Evolutionary conservation across 1,140 invertebrate genomes (phyloP).

Genomic region (Drosophila nigrodunni): DNA sequence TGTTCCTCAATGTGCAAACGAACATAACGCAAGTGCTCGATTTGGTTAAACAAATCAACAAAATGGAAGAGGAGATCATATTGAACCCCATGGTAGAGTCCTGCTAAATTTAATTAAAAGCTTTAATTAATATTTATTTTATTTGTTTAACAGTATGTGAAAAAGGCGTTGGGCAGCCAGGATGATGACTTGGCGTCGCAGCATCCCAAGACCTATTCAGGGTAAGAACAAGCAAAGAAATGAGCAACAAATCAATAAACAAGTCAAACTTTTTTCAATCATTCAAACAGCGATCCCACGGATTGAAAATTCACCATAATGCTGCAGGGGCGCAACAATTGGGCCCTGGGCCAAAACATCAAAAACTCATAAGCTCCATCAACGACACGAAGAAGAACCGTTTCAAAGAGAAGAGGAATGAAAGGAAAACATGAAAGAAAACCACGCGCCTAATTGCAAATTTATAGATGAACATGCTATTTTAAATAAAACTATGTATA

Average conservation of each 20-base stretch:
- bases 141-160: conserved; percentile 87
- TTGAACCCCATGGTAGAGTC: conserved; percentile 91
- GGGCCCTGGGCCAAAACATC: conserved; percentile 32
- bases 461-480: conserved; percentile 77
- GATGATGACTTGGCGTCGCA: conserved; percentile 88
- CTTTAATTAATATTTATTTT: not conserved
- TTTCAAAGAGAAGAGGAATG: no score
- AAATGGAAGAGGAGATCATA: conserved; percentile 97
- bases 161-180: conserved; percentile 89
- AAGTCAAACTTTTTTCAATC: not conserved
- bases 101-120: not conserved
- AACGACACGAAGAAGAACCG: conserved; percentile 15
- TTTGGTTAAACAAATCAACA: conserved; percentile 93
- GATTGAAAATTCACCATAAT: conserved; percentile 65
- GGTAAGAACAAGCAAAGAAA: conserved; percentile 52
- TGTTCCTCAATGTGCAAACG: conserved; percentile 94
- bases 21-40: conserved; percentile 95
- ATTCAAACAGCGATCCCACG: conserved; percentile 71
- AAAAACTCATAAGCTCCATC: conserved; percentile 23
- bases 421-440: conserved; percentile 7
- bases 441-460: conserved; percentile 56
- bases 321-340: conserved; percentile 14
- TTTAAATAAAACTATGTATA: conserved; percentile 77
- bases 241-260: conserved; percentile 8
- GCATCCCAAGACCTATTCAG: conserved; percentile 85